phyloP scores from a whole-genome alignment of 2,888 invertebrate species.

The Crepidodera aurea region DNA sequence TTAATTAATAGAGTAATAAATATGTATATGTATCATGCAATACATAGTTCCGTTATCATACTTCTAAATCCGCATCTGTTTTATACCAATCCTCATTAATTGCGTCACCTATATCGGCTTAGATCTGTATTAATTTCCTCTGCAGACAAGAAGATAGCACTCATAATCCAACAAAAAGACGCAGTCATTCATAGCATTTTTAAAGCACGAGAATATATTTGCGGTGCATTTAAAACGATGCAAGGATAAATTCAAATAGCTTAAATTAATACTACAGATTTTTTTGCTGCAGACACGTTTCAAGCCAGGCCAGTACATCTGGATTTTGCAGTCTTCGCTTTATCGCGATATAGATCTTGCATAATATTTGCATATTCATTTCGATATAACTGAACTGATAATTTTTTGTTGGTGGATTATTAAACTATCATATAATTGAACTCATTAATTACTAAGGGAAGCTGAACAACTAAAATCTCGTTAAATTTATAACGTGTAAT shows the following conservation, averaged over 20 bases:
- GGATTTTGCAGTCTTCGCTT: slow-evolving; percentile 10
- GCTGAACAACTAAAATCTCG: background rate
- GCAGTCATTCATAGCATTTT: slow-evolving; percentile 11
- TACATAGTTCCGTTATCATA: slow-evolving; percentile 1
- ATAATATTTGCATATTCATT: slow-evolving; percentile 27
- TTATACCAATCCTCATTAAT: slow-evolving; percentile 16
- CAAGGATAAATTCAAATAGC: slow-evolving; percentile 8
- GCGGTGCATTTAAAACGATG: slow-evolving; percentile 1
- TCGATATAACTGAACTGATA: background rate
- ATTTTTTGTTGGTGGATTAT: slow-evolving; percentile 5
- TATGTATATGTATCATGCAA: too few relatives aligned
- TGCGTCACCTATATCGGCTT: slow-evolving; percentile 13
- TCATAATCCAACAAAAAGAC: slow-evolving; percentile 1
- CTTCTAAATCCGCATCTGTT: slow-evolving; percentile 13
- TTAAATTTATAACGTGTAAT: slow-evolving; percentile 2
- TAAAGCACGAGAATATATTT: slow-evolving; percentile 7
- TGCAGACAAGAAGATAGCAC: slow-evolving; percentile 3
- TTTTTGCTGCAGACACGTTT: slow-evolving; percentile 3
- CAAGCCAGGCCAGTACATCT: slow-evolving; percentile 19
- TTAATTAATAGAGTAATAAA: too few relatives aligned
- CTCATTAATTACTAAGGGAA: slow-evolving; percentile 2
- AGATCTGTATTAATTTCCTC: slow-evolving; percentile 20
- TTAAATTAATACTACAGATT: slow-evolving; percentile 3
- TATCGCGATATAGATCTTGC: slow-evolving; percentile 25
- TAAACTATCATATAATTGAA: slow-evolving; percentile 11